phyloP scores from a whole-genome alignment of 1,140 invertebrate species.

The Diorhabda carinulata region DNA sequence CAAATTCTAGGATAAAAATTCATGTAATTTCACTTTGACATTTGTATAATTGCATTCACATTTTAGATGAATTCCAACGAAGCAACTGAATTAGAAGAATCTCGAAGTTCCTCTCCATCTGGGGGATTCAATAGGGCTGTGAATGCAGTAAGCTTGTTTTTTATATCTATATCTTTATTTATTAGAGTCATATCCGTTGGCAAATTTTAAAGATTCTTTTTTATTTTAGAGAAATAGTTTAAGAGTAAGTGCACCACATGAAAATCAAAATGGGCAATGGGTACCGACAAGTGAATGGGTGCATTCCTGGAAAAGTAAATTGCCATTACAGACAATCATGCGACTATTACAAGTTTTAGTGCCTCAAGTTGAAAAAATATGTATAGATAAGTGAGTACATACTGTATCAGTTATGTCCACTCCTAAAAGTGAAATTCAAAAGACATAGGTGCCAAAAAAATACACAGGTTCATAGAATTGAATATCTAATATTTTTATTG shows the following conservation, averaged over 20 bases:
- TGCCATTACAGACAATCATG: constrained; percentile 99
- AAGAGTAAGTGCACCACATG: constrained; percentile 41
- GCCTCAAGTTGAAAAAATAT: constrained; percentile 99
- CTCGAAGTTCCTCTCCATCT: constrained; percentile 7
- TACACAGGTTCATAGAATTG: no score
- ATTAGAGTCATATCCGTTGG: no score
- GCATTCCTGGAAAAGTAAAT: constrained; percentile 91
- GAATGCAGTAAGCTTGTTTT: constrained; percentile 26
- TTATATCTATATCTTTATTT: no score
- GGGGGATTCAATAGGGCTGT: constrained; percentile 28
- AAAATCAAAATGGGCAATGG: constrained; percentile 57
- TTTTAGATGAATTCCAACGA: neutral
- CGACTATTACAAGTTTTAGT: constrained; percentile 95
- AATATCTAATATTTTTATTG: no score
- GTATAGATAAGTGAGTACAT: constrained; percentile 91
- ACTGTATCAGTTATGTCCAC: no score
- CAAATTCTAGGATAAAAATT: no score
- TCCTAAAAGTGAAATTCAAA: no score
- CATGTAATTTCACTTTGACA: no score
- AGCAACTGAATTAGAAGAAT: constrained; percentile 4
- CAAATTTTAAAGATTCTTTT: neutral
- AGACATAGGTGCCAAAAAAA: no score
- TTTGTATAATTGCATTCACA: neutral
- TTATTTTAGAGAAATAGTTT: constrained; percentile 49
- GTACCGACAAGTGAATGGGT: constrained; percentile 91